phyloP scores from a whole-genome alignment of 2,797 vertebrate genomes.

The Lemur catta region DNA sequence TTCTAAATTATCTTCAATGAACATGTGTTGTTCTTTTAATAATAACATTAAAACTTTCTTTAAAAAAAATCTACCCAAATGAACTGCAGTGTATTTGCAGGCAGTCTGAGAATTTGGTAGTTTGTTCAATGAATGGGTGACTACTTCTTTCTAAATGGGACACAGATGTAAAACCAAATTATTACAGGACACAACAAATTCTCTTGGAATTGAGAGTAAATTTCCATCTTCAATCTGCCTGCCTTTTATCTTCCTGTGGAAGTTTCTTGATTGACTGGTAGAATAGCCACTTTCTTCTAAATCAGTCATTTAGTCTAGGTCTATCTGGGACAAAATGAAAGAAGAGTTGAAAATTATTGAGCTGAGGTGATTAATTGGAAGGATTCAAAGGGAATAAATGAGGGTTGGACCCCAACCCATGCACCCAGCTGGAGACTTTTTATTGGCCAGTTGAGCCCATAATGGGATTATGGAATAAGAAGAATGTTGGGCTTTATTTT shows the following conservation, averaged over 20 bases:
- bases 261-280: conserved; percentile 42
- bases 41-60: background rate
- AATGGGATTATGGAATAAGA: conserved; percentile 49
- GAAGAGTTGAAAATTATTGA: conserved; percentile 60
- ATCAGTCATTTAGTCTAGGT: conserved; percentile 37
- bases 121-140: conserved; percentile 44
- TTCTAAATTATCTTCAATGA: conserved; percentile 5
- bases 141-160: background rate
- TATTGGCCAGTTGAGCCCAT: conserved; percentile 70
- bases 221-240: conserved; percentile 25
- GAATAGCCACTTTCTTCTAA: conserved; percentile 46
- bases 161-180: conserved; percentile 48
- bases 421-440: conserved; percentile 53
- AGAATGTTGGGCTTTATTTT: conserved; percentile 71
- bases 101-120: conserved; percentile 34
- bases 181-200: conserved; percentile 28
- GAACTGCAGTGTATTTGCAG: background rate
- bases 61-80: background rate
- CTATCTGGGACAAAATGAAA: conserved; percentile 50
- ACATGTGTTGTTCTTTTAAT: background rate
- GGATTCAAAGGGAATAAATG: conserved; percentile 64
- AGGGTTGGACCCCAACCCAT: conserved; percentile 43
- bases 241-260: conserved; percentile 51
- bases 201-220: conserved; percentile 9
- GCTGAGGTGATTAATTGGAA: conserved; percentile 60